Evolutionary conservation across 92 coral and sea anemone genomes (phyloP).

Genomic region (Paragorgia papillata): DNA sequence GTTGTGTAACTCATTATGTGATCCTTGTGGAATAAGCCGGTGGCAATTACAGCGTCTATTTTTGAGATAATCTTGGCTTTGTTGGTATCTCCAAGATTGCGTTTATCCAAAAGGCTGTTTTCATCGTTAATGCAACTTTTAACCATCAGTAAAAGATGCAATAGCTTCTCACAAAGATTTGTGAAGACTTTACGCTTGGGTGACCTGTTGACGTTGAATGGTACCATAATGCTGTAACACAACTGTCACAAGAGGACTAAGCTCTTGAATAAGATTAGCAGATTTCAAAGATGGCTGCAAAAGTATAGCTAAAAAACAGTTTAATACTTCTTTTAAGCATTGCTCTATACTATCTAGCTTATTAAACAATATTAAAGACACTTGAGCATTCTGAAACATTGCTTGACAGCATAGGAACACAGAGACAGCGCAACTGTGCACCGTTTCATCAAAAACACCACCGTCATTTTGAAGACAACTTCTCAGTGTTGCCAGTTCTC

Average conservation of each 20-base stretch:
- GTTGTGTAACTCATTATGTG: constrained; percentile 6
- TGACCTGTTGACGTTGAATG: constrained; percentile 20
- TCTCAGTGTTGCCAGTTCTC: not conserved
- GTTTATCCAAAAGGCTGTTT: not conserved
- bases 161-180: constrained; percentile 23
- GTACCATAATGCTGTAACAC: constrained; percentile 18
- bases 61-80: not conserved
- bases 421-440: not conserved
- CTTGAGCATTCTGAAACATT: constrained; percentile 3
- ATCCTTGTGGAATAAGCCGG: constrained; percentile 34
- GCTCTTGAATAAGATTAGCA: not conserved
- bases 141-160: constrained; percentile 5
- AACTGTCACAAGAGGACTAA: not conserved
- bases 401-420: constrained; percentile 21
- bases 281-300: not conserved
- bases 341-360: constrained; percentile 30
- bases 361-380: constrained; percentile 17
- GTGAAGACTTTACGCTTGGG: constrained; percentile 18
- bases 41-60: constrained; percentile 5
- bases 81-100: not conserved
- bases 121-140: not conserved
- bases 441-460: not conserved
- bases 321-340: constrained; percentile 10
- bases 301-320: constrained; percentile 8
- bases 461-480: not conserved